Conservation (phyloP, 2,888 invertebrate species). For the Synergus laeviventris region DNA sequence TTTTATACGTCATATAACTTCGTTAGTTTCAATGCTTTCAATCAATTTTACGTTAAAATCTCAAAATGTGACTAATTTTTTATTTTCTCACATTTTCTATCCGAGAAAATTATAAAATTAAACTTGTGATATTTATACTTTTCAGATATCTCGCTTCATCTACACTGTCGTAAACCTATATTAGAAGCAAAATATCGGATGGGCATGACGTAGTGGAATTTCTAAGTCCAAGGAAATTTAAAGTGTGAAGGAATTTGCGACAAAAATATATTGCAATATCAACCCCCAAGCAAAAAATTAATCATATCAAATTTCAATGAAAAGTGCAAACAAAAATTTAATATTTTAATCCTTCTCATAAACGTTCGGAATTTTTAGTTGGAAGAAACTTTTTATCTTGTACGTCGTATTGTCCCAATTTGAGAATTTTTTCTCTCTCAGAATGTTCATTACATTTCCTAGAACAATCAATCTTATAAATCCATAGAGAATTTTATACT, state of each 20-base stretch:
- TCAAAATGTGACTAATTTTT: background rate
- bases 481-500: too few relatives aligned
- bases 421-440: background rate
- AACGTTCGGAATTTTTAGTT: conserved; percentile 29
- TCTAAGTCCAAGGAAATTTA: background rate
- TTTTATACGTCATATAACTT: background rate
- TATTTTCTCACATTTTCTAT: background rate
- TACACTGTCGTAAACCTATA: background rate
- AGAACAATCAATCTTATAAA: background rate
- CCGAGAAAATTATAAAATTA: background rate
- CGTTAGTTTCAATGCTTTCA: background rate
- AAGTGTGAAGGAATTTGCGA: background rate
- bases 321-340: background rate
- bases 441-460: conserved; percentile 1
- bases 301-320: background rate
- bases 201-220: conserved; percentile 3
- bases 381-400: conserved; percentile 40
- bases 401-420: background rate
- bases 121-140: background rate
- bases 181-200: background rate
- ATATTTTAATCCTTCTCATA: too few relatives aligned
- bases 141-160: background rate
- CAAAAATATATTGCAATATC: background rate
- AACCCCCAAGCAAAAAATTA: background rate
- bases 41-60: background rate